Evolutionary conservation across 1,140 invertebrate genomes (phyloP).

Genomic region (Zaprionus ghesquierei): DNA sequence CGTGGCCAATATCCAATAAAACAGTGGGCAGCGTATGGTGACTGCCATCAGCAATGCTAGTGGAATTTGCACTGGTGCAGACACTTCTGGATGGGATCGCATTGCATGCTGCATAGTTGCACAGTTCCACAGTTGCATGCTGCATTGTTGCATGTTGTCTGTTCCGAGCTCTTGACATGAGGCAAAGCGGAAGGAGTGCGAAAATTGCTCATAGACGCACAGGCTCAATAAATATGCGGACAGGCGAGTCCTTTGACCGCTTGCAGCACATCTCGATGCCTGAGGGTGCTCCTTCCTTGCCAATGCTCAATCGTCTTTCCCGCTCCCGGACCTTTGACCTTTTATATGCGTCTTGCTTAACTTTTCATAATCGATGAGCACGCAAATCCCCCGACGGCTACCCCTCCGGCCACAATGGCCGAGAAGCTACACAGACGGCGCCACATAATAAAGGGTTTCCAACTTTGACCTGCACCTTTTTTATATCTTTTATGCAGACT

Average conservation of each 20-base stretch:
- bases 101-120: neutral
- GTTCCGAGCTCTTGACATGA: neutral
- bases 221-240: neutral
- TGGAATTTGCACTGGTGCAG: neutral
- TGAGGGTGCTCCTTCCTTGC: neutral
- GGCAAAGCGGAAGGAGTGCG: neutral
- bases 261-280: conserved; percentile 5
- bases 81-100: neutral
- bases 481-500: conserved; percentile 33
- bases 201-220: too few relatives aligned
- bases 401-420: neutral
- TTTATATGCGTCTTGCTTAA: conserved; percentile 48
- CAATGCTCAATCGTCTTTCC: neutral
- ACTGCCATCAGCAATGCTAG: conserved; percentile 6
- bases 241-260: neutral
- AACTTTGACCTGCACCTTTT: conserved; percentile 71
- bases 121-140: neutral
- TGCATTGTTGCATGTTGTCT: conserved; percentile 5
- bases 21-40: neutral
- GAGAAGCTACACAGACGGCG: conserved; percentile 29
- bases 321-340: conserved; percentile 44
- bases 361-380: conserved; percentile 75
- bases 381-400: conserved; percentile 38
- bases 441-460: conserved; percentile 67
- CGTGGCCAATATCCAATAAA: conserved; percentile 23